Base-by-base conservation (phyloP, 64 coral and sea anemone species). In the Astreopora myriophthalma region DNA sequence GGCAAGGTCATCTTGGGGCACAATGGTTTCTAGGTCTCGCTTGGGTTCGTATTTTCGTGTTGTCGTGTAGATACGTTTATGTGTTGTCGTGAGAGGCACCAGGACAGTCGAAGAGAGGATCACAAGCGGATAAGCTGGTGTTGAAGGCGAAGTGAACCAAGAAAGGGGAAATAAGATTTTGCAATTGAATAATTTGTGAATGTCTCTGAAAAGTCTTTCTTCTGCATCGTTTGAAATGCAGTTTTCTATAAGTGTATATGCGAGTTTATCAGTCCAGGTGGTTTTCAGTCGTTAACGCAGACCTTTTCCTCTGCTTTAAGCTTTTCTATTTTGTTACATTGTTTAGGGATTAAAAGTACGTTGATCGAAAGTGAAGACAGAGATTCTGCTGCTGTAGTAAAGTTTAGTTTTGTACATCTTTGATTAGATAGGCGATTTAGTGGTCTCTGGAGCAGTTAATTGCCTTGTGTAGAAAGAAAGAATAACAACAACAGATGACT, bases 311-410 rank as follows among this genome's bases (percentile, higher is more conserved):
- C 79, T 83, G 79, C 79, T 38, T 32, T 30, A 38, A 83, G 79
- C 79, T 83, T 83, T 83, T 83, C 48, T 83, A 83, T 64, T 83
- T 83, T 83, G 79, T 83, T 32, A 83, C 57, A 83, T 36, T 83
- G 52, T 83, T 37, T 37, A 65, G 55, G 55, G 55, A 34, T 80
- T 61, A 80, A 48, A 34, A 29, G 17, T 76, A 61, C 52, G 20
- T 10, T 80, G 51, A 80, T 80, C 77, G 51, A 73, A 83, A 33
- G 32, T 9, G 26, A 64, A 35, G 52, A 30, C 22, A 1, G 65
- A 61, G 49, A 24, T 83, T 65, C 57, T 38, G 36, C 57, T 63
- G 5, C 48, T 65, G 79, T 65, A 83, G 79, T 65, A 63, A 82
- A 82, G 52, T 63, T 62, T 61, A 63, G 79, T 83, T 83, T 83